Evolutionary conservation across 53 echinoderm and acorn worm genomes (phyloP), one percentile per base, ranked within the genome.

Genomic region (Actinopyga echinites): DNA sequence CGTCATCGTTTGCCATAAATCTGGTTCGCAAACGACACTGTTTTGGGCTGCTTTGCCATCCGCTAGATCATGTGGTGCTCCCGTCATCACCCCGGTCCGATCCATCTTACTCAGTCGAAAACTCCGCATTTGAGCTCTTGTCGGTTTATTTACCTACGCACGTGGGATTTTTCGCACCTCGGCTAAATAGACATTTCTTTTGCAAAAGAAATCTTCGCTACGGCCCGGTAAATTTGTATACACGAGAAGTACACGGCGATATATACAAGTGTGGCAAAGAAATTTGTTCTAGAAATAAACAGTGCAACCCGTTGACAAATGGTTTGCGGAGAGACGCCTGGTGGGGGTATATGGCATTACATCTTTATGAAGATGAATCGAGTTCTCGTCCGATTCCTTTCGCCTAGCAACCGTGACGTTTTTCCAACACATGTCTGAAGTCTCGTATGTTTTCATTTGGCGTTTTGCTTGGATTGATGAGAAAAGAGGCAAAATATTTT

Each of bases 281-380:
- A 78, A 78, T 78, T 78, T 78, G 78, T 57, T 78, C 55, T 78
- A 30, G 78, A 54, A 78, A 78, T 78, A 78, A 78, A 78, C 78
- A 78, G 33, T 42, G 44, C 29, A 30, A 25, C 56, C 30, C 78
- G 78, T 78, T 78, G 78, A 78, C 78, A 78, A 54, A 78, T 78
- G 55, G 78, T 54, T 54, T 26, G 78, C 20, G 56, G 53, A 78
- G 49, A 56, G 78, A 78, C 57, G 57, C 71, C 45, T 43, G 71
- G 71, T 71, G 71, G 71, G 71, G 71, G 71, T 71, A 71, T 71
- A 71, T 71, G 71, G 71, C 71, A 71, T 71, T 71, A 71, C 71
- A 40, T 71, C 71, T 71, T 71, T 71, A 71, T 71, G 71, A 71
- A 71, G 71, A 71, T 40, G 71, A 71, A 71, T 71, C 9, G 71